Evolutionary conservation across 2,113 vertebrate species (phyloP).

Genomic region (Cryptomyrus ogoouensis): DNA sequence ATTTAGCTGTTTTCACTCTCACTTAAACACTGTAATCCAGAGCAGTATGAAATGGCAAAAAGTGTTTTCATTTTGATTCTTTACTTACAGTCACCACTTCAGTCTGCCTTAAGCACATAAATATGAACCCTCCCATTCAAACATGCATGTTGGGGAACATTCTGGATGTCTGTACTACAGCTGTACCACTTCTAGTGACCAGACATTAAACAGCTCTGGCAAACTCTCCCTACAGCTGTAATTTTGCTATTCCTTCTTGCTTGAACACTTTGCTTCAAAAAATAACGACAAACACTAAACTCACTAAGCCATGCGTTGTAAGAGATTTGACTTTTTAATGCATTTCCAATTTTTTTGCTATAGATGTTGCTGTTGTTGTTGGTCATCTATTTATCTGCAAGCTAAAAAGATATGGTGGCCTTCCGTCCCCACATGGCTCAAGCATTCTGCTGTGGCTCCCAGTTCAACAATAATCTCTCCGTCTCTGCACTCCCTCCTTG

Average conservation of each 20-base stretch:
- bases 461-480: background rate
- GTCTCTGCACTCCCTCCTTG: background rate
- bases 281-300: background rate
- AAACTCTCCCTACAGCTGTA: background rate
- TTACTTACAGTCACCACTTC: background rate
- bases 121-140: background rate
- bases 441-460: background rate
- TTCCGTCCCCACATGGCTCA: background rate
- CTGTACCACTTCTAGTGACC: background rate
- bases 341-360: background rate
- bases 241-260: background rate
- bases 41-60: background rate
- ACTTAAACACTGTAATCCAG: background rate
- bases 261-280: background rate
- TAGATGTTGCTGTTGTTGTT: background rate
- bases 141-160: background rate
- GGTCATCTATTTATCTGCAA: background rate
- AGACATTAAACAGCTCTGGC: background rate
- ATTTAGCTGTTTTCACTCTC: background rate
- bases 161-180: background rate
- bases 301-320: background rate
- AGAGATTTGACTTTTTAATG: background rate
- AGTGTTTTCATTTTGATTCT: background rate
- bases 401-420: background rate
- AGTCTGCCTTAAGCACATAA: background rate